Evolutionary conservation across 2,888 invertebrate species (phyloP), one percentile per base, ranked within the genome.

Genomic region (Tachina fera): DNA sequence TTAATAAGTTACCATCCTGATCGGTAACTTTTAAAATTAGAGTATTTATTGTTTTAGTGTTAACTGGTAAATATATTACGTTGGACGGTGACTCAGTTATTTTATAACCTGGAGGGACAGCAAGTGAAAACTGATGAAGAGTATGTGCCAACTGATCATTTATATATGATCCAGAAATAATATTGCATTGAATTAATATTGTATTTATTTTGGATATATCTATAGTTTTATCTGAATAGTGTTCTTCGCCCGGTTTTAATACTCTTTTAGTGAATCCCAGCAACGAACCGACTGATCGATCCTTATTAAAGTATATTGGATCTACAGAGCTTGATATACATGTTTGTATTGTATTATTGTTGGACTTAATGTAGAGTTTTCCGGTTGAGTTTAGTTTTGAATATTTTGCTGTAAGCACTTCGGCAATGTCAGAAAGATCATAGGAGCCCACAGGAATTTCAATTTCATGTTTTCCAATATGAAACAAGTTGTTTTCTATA

Each of bases 51-150:
- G 72, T 74, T 74, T 63, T 86, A 14, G 87, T 85, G 75, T 86
- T 90, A 14, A 91, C 87, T 47, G 22, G 91, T 83, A 91, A 89
- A 89, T 91, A 91, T 76, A 91, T 89, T 9, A 90, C 88, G 88
- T 90, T 90, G 71, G 75, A 78, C 10, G 91, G 91, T 14, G 88
- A 88, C 83, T 91, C 91, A 65, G 90, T 87, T 58, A 91, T 89
- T 88, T 90, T 90, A 90, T 89, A 92, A 11, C 92, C 91, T 19
- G 91, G 89, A 31, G 88, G 87, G 16, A 90, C 89, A 31, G 31
- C 31, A 31, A 31, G 31, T 31, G 31, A 31, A 63, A 63, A 63
- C 19, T 63, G 63, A 45, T 63, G 45, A 9, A 8, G 88, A 9
- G 89, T 90, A 45, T n/a, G 82, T 92, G 91, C 88, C 39, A 83